These are phyloP conservation scores for Blastomussa wellsi DNA, from an alignment of 92 coral and sea anemone species.

Conservation along the genomic window DNA sequence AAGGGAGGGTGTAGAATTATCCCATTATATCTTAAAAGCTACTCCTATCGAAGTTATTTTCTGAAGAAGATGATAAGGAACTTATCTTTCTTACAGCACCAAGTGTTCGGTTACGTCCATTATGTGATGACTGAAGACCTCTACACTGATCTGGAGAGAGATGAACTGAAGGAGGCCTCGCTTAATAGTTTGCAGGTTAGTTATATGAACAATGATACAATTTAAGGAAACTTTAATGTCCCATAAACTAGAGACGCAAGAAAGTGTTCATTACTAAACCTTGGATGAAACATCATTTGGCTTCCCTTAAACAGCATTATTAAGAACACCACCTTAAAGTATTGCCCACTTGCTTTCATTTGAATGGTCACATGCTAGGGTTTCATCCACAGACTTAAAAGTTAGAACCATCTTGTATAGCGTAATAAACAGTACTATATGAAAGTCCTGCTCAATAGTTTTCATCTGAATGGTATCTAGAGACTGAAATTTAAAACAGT, in stretches of 20 bases:
- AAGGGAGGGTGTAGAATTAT: too few relatives aligned
- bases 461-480: neutral
- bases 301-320: neutral
- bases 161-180: conserved; percentile 86
- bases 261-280: too few relatives aligned
- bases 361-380: neutral
- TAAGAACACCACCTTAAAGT: neutral
- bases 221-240: too few relatives aligned
- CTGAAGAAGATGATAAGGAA: too few relatives aligned
- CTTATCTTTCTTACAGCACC: conserved; percentile 58
- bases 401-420: too few relatives aligned
- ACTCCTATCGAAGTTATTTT: neutral
- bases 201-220: neutral
- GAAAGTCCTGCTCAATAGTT: neutral
- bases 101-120: conserved; percentile 85
- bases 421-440: neutral
- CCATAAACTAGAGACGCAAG: neutral
- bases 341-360: neutral
- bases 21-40: too few relatives aligned
- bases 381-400: neutral
- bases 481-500: neutral
- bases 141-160: conserved; percentile 94
- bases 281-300: too few relatives aligned
- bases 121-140: conserved; percentile 90
- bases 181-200: conserved; percentile 83